Percentiles rank a stretch among this genome's conserved stretches.
Evolutionary conservation across 2,797 vertebrate genomes (phyloP).

Genomic region (Somateria mollissima): DNA sequence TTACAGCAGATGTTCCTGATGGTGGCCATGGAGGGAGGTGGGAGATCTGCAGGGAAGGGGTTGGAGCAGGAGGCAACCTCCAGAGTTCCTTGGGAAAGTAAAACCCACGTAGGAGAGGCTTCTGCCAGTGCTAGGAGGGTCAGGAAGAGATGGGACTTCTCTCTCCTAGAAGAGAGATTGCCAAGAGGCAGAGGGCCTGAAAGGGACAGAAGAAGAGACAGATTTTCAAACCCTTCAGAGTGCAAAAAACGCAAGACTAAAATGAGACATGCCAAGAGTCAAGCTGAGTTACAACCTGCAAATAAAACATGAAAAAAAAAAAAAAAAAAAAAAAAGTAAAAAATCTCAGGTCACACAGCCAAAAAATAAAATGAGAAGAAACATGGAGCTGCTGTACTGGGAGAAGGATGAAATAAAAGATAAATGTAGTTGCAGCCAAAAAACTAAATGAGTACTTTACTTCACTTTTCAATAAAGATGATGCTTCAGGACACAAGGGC

Average conservation of each 20-base stretch:
- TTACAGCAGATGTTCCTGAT: neutral
- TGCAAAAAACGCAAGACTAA: neutral
- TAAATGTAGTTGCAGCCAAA: neutral
- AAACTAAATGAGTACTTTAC: neutral
- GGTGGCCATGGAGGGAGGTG: neutral
- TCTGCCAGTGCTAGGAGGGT: neutral
- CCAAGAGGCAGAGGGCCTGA: neutral
- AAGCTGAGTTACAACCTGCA: neutral
- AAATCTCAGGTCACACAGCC: neutral
- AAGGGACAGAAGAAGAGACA: neutral
- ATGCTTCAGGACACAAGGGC: conserved; percentile 39
- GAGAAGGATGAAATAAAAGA: neutral
- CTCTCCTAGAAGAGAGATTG: neutral
- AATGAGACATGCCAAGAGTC: neutral
- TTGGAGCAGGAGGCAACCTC: neutral
- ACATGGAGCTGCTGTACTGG: neutral
- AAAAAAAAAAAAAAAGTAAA: neutral
- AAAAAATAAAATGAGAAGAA: neutral
- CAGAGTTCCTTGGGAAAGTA: neutral
- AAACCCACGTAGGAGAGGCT: neutral
- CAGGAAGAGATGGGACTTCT: too few species aligned
- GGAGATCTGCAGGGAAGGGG: neutral
- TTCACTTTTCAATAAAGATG: conserved; percentile 14
- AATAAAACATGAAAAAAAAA: neutral
- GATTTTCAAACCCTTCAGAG: neutral